Evolutionary conservation across 1,140 invertebrate genomes (phyloP), one percentile per base, ranked within the genome.

Genomic region (Leptopilina clavipes): DNA sequence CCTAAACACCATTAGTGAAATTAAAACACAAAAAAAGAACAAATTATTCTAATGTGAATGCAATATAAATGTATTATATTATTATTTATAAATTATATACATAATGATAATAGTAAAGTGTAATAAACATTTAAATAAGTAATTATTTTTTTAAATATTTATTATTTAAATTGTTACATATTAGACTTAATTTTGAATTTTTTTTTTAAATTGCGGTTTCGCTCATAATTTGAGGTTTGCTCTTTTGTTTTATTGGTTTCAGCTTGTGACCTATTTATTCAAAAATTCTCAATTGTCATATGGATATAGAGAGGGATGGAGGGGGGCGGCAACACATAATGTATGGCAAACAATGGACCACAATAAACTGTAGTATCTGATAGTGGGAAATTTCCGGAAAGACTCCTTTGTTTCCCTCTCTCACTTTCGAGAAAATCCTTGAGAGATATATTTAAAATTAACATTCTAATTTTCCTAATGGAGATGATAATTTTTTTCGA

Each of bases 311-410:
- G n/a, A n/a, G n/a, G n/a, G n/a, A n/a, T n/a, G 25, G 11, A 65
- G 25, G 59, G 19, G n/a, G n/a, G n/a, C n/a, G n/a, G n/a, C n/a
- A n/a, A n/a, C 19, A 22, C 12, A 19, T 40, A 1, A 31, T 7
- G 12, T 25, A 31, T 8, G 31, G 19, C 59, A 65, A 25, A 65
- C 59, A 65, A 65, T 65, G 22, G 22, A n/a, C 59, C 25, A 31
- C 19, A 65, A 65, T 65, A 65, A 65, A 65, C 59, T 65, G 59
- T 25, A 31, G 11, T 12, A 65, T 65, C 19, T 25, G 59, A 31
- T 65, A 65, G 14, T 11, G 25, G 59, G n/a, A n/a, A 65, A 22
- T 31, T 31, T 65, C 12, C 31, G 59, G 56, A 65, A 65, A 65
- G 19, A 31, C 19, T 65, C 59, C 22, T 31, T 31, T 65, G n/a